phyloP scores from a whole-genome alignment of 2,888 invertebrate genomes.

The Netelia inedita region DNA sequence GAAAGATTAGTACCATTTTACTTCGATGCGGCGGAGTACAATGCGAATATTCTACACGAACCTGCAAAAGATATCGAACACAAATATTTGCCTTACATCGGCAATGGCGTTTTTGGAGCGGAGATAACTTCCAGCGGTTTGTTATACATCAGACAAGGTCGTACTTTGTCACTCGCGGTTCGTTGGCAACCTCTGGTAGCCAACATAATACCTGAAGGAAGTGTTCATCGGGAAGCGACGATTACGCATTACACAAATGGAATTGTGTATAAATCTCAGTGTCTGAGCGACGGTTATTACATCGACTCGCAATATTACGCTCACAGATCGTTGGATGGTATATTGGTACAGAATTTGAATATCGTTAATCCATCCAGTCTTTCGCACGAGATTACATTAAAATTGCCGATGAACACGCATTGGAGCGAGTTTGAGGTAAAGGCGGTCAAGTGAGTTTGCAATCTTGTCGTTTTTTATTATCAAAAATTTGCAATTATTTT shows the following conservation, averaged over 20 bases:
- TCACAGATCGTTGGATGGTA: slow-evolving; percentile 91
- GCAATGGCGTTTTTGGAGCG: slow-evolving; percentile 91
- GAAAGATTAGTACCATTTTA: slow-evolving; percentile 89
- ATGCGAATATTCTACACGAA: slow-evolving; percentile 89
- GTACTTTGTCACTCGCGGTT: slow-evolving; percentile 89
- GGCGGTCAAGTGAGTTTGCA: slow-evolving; percentile 84
- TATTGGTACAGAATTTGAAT: slow-evolving; percentile 93
- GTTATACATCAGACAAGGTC: slow-evolving; percentile 89
- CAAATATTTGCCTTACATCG: slow-evolving; percentile 90
- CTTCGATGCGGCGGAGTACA: slow-evolving; percentile 88
- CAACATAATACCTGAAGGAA: slow-evolving; percentile 86
- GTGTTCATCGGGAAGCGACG: slow-evolving; percentile 88
- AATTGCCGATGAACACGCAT: slow-evolving; percentile 84
- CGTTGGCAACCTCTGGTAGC: slow-evolving; percentile 89
- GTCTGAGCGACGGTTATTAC: slow-evolving; percentile 88
- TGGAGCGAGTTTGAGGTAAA: slow-evolving; percentile 88
- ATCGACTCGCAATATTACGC: slow-evolving; percentile 91
- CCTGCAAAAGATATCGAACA: slow-evolving; percentile 86
- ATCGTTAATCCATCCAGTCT: slow-evolving; percentile 90
- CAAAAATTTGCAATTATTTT: no score
- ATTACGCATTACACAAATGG: slow-evolving; percentile 90
- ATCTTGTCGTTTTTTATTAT: neutral
- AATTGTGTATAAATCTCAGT: slow-evolving; percentile 89
- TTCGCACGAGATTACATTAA: slow-evolving; percentile 87
- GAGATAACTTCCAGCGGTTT: slow-evolving; percentile 88